Base-by-base conservation (phyloP, 2,888 invertebrate species). In the Apomyelois bistriatella region DNA sequence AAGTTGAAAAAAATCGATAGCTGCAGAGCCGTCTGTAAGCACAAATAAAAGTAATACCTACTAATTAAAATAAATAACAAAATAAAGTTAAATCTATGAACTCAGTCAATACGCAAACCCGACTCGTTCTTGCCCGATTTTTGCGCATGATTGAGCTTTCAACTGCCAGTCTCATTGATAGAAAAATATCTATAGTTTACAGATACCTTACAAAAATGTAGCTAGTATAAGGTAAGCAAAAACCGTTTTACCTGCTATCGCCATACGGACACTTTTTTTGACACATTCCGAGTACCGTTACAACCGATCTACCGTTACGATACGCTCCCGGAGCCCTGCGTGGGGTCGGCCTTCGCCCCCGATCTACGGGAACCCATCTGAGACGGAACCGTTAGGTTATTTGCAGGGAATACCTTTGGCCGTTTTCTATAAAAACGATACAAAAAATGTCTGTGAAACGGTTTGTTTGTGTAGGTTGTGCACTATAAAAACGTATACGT, bases 291-390 rank as follows among this genome's bases (percentile, higher is more conserved):
- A 5, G 13, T 38, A 38, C 38, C 38, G 38, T 38, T 12, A 38
- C 10, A 13, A 38, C 38, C 13, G 38, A 13, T 38, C 3, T 38
- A 38, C 1, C 37, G 55, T 56, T 56, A 58, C 40, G 51, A 17
- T 22, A 22, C 22, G 22, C 5, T 22, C 4, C 41, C 41, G 10
- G 22, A 32, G 32, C 32, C 16, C 16, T 9, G 40, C 16, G 38
- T 40, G 9, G 41, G 41, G 41, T 22, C 41, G 41, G 17, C 15
- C 17, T 41, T 17, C 41, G 41, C 41, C 41, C 22, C 41, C 17
- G n/a, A 22, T 17, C 41, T 17, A 41, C 9, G 22, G 41, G 41
- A 17, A 41, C 17, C 41, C 16, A 36, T 40, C 41, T 9, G 41
- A 41, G 41, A 41, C 13, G 38, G 38, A 13, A 38, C 41, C 41